A percentile compares a stretch with the other conserved stretches of the same genome.
phyloP scores from a whole-genome alignment of 53 echinoderm and acorn worm genomes.

The Antedon mediterranea region DNA sequence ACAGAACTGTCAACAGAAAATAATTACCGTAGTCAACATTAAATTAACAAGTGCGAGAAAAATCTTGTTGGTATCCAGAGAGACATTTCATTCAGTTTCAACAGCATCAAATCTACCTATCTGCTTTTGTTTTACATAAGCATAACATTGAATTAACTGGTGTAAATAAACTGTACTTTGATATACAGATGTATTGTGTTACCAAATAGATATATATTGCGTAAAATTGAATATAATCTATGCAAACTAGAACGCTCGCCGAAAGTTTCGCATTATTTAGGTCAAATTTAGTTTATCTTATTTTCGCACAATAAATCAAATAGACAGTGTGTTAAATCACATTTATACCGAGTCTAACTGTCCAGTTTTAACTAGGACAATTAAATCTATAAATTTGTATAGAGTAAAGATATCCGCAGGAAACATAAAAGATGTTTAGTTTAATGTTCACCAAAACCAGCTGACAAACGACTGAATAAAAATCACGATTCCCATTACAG shows the following conservation, averaged over 20 bases:
- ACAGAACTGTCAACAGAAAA: no score
- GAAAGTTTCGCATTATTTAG: neutral
- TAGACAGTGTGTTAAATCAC: neutral
- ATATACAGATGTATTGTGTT: neutral
- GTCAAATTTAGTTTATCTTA: neutral
- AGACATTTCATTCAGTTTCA: no score
- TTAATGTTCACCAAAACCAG: no score
- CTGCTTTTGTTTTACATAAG: neutral
- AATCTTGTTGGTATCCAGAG: no score
- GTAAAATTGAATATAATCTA: neutral
- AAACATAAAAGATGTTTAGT: no score
- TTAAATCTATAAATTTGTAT: no score
- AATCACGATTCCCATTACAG: no score
- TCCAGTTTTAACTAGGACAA: neutral
- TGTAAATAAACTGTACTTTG: neutral
- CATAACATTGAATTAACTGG: neutral
- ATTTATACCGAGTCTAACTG: neutral
- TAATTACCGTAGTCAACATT: no score
- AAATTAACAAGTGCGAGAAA: no score
- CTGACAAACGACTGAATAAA: no score
- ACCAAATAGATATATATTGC: neutral
- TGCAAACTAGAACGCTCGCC: neutral
- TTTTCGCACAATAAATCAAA: neutral
- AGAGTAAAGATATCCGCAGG: no score
- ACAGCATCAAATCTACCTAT: neutral